These are phyloP conservation scores for Notothenia rossii DNA, from an alignment of 2,113 vertebrate genomes.

Conservation along the genomic window DNA sequence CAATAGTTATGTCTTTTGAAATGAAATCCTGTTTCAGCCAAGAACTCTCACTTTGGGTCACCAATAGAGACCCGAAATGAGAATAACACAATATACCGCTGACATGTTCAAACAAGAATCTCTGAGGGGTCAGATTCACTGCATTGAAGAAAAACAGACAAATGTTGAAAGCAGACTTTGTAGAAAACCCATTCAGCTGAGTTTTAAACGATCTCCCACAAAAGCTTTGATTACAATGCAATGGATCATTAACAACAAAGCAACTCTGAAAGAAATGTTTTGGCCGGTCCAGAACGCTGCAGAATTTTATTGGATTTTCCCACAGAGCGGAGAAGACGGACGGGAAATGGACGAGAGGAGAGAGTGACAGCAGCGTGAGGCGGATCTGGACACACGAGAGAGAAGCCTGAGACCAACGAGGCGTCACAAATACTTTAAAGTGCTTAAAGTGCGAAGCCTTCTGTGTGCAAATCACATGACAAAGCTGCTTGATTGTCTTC, in stretches of 20 bases:
- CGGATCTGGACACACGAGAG: slow-evolving; percentile 12
- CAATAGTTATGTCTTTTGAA: not conserved
- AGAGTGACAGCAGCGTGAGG: slow-evolving; percentile 48
- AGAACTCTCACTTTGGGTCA: not conserved
- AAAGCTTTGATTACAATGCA: slow-evolving; percentile 20
- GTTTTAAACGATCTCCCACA: slow-evolving; percentile 18
- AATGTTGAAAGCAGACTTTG: slow-evolving; percentile 23
- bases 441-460: not conserved
- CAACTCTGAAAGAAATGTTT: slow-evolving; percentile 12
- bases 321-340: slow-evolving; percentile 32
- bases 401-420: slow-evolving; percentile 6
- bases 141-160: not conserved
- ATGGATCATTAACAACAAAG: slow-evolving; percentile 48
- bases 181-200: not conserved
- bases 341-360: slow-evolving; percentile 21
- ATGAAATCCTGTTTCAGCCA: not conserved
- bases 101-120: not conserved
- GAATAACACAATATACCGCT: not conserved
- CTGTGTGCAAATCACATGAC: not conserved
- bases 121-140: not conserved
- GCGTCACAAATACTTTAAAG: not conserved
- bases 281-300: slow-evolving; percentile 19
- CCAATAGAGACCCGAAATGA: not conserved
- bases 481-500: not conserved
- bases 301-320: slow-evolving; percentile 63